Conservation (phyloP, 1,140 invertebrate species). For the Hormaphis cornu region DNA sequence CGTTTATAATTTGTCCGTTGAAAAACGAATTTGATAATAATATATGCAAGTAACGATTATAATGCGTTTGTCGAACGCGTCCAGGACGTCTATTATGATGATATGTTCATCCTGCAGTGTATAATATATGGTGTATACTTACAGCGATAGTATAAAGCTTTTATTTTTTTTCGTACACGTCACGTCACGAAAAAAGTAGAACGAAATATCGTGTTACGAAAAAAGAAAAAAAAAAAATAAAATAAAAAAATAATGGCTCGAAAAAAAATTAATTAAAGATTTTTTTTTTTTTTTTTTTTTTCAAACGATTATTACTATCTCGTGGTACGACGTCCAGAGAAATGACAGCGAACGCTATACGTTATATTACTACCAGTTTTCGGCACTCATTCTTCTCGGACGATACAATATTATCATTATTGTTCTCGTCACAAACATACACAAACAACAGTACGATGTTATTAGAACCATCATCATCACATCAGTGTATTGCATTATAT, state of each 20-base stretch:
- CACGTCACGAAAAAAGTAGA: not conserved
- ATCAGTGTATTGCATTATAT: no score
- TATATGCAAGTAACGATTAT: not conserved
- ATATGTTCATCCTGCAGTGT: no score
- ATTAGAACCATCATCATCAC: no score
- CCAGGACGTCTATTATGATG: no score
- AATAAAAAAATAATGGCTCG: not conserved
- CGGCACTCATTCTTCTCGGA: not conserved
- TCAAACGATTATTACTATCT: no score
- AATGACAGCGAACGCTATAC: no score
- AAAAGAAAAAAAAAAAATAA: not conserved
- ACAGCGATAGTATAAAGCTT: no score
- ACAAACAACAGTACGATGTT: no score
- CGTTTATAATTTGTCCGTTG: not conserved
- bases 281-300: not conserved
- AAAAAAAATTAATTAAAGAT: constrained; percentile 13
- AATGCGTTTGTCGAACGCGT: not conserved
- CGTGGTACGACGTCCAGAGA: no score
- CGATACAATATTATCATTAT: no score
- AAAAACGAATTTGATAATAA: not conserved
- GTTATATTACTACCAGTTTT: constrained; percentile 17
- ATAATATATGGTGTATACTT: no score
- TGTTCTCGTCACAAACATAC: not conserved
- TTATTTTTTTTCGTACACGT: not conserved
- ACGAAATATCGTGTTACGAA: not conserved